Evolutionary conservation across 2,888 invertebrate species (phyloP), one percentile per base, ranked within the genome.

Genomic region (Meandrusa payeni): DNA sequence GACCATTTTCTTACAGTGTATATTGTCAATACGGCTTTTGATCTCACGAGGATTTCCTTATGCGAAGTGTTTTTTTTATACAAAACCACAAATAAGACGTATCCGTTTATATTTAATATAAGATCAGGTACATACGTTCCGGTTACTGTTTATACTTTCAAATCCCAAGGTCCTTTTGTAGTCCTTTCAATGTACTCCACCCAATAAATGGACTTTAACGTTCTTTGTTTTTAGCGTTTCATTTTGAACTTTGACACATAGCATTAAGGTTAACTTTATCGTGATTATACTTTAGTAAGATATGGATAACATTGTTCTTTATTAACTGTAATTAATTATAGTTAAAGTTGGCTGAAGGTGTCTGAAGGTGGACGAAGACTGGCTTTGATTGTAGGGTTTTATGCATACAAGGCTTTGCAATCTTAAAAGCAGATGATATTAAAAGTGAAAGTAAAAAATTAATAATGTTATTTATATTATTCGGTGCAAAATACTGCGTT

Each of bases 101-200:
- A 15, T 12, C 28, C 27, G 28, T 10, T 28, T 19, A 39, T 12
- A 34, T 33, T 39, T 45, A n/a, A 33, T 38, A 15, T 19, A 26
- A 32, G 33, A 34, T 28, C 34, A 32, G 26, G 26, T 38, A 33
- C 10, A 17, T 27, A 22, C 69, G 76, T 77, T 79, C 82, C 76
- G 78, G 75, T 68, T 70, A 59, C 61, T 61, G 64, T 59, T 55
- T 54, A 59, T 59, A 78, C 81, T 81, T 80, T 81, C 80, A 70
- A 78, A 70, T 64, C 50, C 57, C 82, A 80, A 80, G 80, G 80
- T 76, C 69, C 54, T 58, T 50, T 55, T 41, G 46, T 50, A 58
- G 59, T 59, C 61, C 54, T 58, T 60, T 55, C 61, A 60, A 59
- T 59, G 53, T 58, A 61, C 72, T 64, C 62, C 66, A 59, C 65